Percentiles rank a stretch among this genome's conserved stretches.
Conservation (phyloP, 1,140 invertebrate genomes). For the Pseudomyrmex pallidus region DNA sequence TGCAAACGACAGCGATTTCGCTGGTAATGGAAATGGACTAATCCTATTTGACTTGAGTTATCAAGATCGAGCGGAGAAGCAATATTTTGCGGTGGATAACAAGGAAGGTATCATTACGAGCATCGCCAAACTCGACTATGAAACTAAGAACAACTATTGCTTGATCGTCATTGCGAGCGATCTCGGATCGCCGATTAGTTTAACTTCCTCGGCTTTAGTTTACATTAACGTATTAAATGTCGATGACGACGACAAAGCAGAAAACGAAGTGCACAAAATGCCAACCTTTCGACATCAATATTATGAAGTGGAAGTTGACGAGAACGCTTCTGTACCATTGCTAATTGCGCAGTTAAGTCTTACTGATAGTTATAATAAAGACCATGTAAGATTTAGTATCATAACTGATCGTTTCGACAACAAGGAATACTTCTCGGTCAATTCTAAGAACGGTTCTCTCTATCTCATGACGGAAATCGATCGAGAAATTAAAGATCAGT, state of each 20-base stretch:
- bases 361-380: constrained; percentile 86
- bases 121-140: constrained; percentile 90
- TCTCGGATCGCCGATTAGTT: constrained; percentile 90
- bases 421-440: constrained; percentile 88
- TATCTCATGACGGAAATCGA: constrained; percentile 89
- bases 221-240: constrained; percentile 89
- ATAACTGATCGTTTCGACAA: constrained; percentile 86
- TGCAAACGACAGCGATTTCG: constrained; percentile 94
- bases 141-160: constrained; percentile 88
- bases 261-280: constrained; percentile 81
- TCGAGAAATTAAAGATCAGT: constrained; percentile 87
- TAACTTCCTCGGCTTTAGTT: constrained; percentile 91
- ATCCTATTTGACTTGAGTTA: constrained; percentile 90
- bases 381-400: constrained; percentile 86
- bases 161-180: constrained; percentile 93
- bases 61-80: constrained; percentile 82
- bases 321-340: constrained; percentile 89
- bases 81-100: constrained; percentile 91
- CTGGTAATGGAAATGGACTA: constrained; percentile 93
- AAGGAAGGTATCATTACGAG: constrained; percentile 93
- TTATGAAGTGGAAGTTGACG: constrained; percentile 91
- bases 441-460: constrained; percentile 90
- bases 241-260: constrained; percentile 80
- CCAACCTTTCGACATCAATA: constrained; percentile 90
- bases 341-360: constrained; percentile 90